Evolutionary conservation across 2,113 vertebrate genomes (phyloP).

Genomic region (Myotis davidii): DNA sequence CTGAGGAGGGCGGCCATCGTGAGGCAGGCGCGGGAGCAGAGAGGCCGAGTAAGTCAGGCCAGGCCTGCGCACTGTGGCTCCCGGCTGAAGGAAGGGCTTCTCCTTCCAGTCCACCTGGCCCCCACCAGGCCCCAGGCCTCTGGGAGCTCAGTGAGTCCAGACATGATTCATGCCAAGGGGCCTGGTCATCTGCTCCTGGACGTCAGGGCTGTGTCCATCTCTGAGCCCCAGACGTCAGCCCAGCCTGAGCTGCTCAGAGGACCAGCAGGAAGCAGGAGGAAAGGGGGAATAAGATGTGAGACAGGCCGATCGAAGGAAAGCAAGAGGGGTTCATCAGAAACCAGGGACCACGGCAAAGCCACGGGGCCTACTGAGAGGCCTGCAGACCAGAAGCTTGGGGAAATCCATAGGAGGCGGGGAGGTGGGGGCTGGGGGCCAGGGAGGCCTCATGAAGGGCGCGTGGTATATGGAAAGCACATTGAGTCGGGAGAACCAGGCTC

Average conservation of each 20-base stretch:
- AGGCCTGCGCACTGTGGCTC: rapidly evolving
- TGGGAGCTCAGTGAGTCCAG: background rate
- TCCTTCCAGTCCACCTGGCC: background rate
- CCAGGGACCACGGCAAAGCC: background rate
- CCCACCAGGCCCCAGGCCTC: background rate
- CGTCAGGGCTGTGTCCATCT: background rate
- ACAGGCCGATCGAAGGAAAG: background rate
- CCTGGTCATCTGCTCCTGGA: background rate
- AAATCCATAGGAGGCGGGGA: background rate
- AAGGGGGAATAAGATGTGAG: background rate
- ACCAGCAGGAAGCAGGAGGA: background rate
- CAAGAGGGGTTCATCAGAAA: background rate
- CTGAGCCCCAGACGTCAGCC: background rate
- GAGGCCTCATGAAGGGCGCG: background rate
- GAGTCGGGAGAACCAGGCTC: background rate
- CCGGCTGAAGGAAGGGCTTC: background rate
- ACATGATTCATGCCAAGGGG: background rate
- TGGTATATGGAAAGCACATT: background rate
- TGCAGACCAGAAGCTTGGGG: background rate
- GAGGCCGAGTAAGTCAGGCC: constrained; percentile 64
- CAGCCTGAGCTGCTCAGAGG: too few species aligned
- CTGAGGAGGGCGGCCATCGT: constrained; percentile 76
- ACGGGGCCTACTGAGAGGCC: background rate
- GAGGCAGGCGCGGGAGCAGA: background rate
- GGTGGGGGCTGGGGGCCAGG: background rate